Base-by-base conservation (phyloP, 2,888 invertebrate genomes). In the Polyommatus icarus region DNA sequence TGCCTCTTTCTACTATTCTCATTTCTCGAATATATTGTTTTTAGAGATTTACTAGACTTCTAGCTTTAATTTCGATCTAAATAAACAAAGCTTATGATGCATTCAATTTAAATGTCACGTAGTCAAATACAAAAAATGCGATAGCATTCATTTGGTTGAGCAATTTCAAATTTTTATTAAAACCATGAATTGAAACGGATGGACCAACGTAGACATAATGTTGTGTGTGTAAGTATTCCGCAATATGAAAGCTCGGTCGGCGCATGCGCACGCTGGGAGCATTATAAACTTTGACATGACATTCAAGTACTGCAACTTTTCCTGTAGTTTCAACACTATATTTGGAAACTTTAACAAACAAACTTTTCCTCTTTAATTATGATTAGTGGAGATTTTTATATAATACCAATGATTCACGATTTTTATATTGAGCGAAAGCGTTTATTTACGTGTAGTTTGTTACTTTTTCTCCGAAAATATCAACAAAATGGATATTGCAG, bases 251-350 rank as follows among this genome's bases (percentile, higher is more conserved):
- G 67, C 67, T 67, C 29, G 10, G 29, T 15, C 29, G 67, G 67
- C 46, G 46, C 46, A 46, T 46, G 5, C 67, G 67, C 67, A 29
- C 67, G 29, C 67, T 15, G 29, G 29, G 67, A 29, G 67, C 67
- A 67, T 67, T 67, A 29, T 67, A 67, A 67, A 67, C 67, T 67
- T 67, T 67, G 67, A 67, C 29, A 67, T 29, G 67, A 67, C 29
- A 67, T 67, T 67, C 29, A 29, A 67, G 67, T 67, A 29, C 8
- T 67, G 10, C 61, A 24, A 61, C 10, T 61, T 61, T 29, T 15
- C 29, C 20, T 61, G 4, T 24, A 67, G 67, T 67, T 67, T 67
- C 67, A 15, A 67, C 67, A 67, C 10, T 24, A 24, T 59, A n/a
- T n/a, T 59, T 59, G n/a, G 20, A 59, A 59, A 59, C 20, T n/a